Conservation (phyloP, 2,888 invertebrate species). For the Adelognathus sp. region DNA sequence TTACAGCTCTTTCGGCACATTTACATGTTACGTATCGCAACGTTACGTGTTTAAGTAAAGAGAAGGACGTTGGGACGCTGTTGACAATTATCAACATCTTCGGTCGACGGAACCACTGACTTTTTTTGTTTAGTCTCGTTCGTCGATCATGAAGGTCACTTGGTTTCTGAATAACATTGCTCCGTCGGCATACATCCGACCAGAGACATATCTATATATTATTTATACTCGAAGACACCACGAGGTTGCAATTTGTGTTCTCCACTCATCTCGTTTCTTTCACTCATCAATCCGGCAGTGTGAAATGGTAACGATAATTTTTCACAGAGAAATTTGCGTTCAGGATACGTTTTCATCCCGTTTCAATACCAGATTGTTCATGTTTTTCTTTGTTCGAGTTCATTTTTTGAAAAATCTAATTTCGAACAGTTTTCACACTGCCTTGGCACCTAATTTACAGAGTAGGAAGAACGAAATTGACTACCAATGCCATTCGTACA, state of each 20-base stretch:
- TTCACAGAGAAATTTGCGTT: not conserved
- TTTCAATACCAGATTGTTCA: too few species aligned
- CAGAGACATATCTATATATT: not conserved
- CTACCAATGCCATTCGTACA: not conserved
- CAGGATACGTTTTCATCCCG: not conserved
- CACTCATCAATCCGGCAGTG: not conserved
- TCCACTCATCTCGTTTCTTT: not conserved
- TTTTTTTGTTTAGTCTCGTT: constrained; percentile 25
- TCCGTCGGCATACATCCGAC: constrained; percentile 1
- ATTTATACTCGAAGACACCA: not conserved
- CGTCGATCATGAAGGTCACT: constrained; percentile 52
- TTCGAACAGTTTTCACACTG: not conserved
- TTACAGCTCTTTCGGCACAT: constrained; percentile 40
- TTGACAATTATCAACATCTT: constrained; percentile 23
- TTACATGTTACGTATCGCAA: constrained; percentile 29
- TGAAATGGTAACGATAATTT: not conserved
- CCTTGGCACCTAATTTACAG: not conserved
- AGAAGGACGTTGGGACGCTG: constrained; percentile 28
- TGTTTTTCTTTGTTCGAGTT: not conserved
- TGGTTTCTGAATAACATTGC: constrained; percentile 43
- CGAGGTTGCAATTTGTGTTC: not conserved
- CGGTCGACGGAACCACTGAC: constrained; percentile 11
- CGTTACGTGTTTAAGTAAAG: constrained; percentile 53
- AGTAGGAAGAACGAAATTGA: not conserved
- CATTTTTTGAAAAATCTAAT: not conserved